Evolutionary conservation across 1,140 invertebrate genomes (phyloP), one percentile per base, ranked within the genome.

Genomic region (Aphelenchoides fujianensis): DNA sequence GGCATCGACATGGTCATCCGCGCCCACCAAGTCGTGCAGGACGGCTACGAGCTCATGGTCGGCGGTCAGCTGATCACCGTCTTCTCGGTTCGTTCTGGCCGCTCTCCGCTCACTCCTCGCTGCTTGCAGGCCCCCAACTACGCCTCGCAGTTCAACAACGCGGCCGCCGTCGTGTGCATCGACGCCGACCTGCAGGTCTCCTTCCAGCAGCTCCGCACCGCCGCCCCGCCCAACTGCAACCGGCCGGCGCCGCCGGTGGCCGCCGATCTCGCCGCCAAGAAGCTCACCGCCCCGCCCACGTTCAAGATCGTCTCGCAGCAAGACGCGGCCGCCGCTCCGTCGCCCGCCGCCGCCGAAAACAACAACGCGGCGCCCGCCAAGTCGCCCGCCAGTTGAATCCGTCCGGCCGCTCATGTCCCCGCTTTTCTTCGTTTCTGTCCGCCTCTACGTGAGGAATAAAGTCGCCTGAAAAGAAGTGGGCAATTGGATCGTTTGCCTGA

Each of bases 11-110:
- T 78, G 55, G 68, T 78, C 31, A 72, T 78, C 52, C 73, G 77
- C 1, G 77, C 77, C 34, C 77, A 78, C 68, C 77, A 78, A 66
- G 77, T 79, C 2, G 77, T 78, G 9, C 77, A 79, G 55, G 76
- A 78, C 35, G 77, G 77, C 23, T 78, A 79, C 54, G 77, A 78
- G 59, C 36, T 78, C n/a, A 70, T 75, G 66, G 57, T 69, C 28
- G 77, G 70, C 30, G 68, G 76, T 36, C 69, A 73, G 12, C 70
- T 78, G 3, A 75, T 78, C 41, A 78, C 77, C 53, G 69, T 79
- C 23, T 79, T 79, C 71, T 79, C 76, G 5, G 76, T 48, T 16
- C 41, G 41, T 48, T 9, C 19, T n/a, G n/a, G n/a, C n/a, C n/a
- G n/a, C n/a, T n/a, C n/a, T n/a, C n/a, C n/a, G n/a, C n/a, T n/a